Conservation (phyloP, 2,113 vertebrate genomes). For the Cranoglanis bouderius region DNA sequence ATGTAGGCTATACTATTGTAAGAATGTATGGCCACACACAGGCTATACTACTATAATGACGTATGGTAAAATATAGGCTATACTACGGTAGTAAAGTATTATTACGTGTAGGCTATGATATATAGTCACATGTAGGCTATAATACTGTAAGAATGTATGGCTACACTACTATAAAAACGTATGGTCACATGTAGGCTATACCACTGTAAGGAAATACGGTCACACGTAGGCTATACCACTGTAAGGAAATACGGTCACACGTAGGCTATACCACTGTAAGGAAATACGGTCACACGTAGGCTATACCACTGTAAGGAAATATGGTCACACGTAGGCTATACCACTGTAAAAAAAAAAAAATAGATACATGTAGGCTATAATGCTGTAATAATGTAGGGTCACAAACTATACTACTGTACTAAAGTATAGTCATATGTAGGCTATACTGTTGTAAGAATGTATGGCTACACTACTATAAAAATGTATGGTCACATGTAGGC, state of each 20-base stretch:
- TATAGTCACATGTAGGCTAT: background rate
- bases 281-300: background rate
- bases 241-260: background rate
- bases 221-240: background rate
- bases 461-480: background rate
- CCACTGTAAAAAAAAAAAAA: background rate
- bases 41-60: background rate
- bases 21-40: background rate
- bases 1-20: background rate
- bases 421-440: background rate
- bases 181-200: too few species aligned
- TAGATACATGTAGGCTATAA: background rate
- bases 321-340: background rate
- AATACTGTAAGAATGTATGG: background rate
- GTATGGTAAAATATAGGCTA: background rate
- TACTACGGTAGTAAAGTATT: background rate
- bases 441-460: too few species aligned
- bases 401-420: background rate
- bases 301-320: background rate
- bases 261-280: background rate
- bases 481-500: too few species aligned
- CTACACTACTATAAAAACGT: background rate
- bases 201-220: background rate
- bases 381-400: background rate
- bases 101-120: background rate